Evolutionary conservation across 2,797 vertebrate species (phyloP), one percentile per base, ranked within the genome.

Genomic region (Gallinago nigripennis): DNA sequence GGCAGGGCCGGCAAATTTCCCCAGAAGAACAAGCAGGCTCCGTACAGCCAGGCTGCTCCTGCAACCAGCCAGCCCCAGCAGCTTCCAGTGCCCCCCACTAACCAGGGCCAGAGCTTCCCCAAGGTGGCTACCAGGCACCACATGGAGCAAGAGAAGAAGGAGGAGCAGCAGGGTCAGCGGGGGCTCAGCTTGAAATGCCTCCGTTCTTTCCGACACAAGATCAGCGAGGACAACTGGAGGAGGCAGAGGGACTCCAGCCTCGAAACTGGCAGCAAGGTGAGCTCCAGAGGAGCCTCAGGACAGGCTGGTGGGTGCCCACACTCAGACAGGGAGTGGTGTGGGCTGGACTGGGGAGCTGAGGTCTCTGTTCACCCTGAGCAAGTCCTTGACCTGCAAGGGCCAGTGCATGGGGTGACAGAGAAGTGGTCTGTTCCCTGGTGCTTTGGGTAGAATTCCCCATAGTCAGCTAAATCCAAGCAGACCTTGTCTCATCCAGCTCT

Each of bases 121-220:
- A 79, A 23, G 17, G 7, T 8, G 48, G 80, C 81, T 77, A 30
- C 17, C 27, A 6, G 18, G 50, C 53, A 37, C n/a, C 54, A 66
- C 53, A 31, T 5, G 1, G 41, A 35, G n/a, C 5, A 20, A 21
- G 64, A 45, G 24, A 17, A 18, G 1, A 4, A 35, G 30, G 37
- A 70, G 12, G 18, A 39, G 28, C 90, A 21, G 15, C 94, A 7
- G 53, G 16, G 30, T 25, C 86, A n/a, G 46, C 83, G 31, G 21
- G 91, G 93, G 0, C 94, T 98, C 72, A 97, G 96, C 92, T 96
- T 97, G 92, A 96, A 90, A 56, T 98, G 96, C 66, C 95, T 98
- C 83, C 95, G 20, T 75, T 98, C 98, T 13, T 91, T 98, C 89
- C 92, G 77, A n/a, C 82, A 58, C 86, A 97, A 96, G 70, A 86